phyloP scores from a whole-genome alignment of 2,113 vertebrate genomes.

The Nothocercus julius region DNA sequence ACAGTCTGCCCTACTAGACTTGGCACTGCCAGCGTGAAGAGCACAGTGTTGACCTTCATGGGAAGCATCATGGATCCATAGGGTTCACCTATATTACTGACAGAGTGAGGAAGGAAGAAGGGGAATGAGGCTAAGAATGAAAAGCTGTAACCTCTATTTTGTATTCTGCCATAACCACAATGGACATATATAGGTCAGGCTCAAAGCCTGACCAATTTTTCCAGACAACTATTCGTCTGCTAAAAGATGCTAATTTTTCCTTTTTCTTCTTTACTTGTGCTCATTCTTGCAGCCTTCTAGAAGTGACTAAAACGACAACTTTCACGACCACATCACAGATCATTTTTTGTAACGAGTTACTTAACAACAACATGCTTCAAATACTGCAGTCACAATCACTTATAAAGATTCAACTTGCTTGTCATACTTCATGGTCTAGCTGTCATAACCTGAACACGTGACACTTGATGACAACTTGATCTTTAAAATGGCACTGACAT shows the following conservation, averaged over 20 bases:
- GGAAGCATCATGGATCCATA: accelerated
- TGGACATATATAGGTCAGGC: accelerated
- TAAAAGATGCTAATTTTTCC: not conserved
- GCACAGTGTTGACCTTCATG: not conserved
- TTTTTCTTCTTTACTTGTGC: not conserved
- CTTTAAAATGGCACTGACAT: not conserved
- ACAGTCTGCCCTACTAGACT: not conserved
- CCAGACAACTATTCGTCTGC: not conserved
- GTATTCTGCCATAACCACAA: not conserved
- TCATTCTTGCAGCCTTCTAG: not conserved
- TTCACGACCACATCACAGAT: not conserved
- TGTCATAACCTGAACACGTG: not conserved
- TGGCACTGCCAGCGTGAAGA: not conserved
- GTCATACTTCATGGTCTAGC: not conserved
- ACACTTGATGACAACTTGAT: not conserved
- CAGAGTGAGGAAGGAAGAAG: not conserved
- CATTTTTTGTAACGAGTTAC: not conserved
- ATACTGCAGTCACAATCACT: not conserved
- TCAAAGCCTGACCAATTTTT: not conserved
- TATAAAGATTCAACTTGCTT: not conserved
- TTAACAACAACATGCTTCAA: not conserved
- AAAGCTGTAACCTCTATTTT: not conserved
- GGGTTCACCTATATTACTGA: not conserved
- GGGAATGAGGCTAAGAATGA: not conserved
- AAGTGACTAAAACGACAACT: not conserved